Evolutionary conservation across 2,113 vertebrate genomes (phyloP).

Genomic region (Labrus mixtus): DNA sequence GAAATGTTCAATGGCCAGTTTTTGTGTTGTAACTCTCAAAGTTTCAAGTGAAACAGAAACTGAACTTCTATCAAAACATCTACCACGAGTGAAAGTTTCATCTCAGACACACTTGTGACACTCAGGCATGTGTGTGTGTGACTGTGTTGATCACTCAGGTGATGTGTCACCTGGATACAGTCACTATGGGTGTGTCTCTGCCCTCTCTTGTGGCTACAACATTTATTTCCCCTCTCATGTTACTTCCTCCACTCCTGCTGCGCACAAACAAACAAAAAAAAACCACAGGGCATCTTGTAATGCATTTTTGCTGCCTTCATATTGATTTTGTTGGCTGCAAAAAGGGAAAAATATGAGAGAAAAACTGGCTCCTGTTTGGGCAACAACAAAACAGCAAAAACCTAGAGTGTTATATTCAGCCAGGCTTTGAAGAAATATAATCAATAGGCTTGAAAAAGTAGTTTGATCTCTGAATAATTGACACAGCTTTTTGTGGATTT

Average conservation of each 20-base stretch:
- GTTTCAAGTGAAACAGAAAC: conserved; percentile 46
- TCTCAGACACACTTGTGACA: not conserved
- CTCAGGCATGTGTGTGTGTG: conserved; percentile 2
- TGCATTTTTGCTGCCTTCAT: not conserved
- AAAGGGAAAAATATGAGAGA: not conserved
- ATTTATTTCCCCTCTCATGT: conserved; percentile 22
- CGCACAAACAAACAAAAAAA: not conserved
- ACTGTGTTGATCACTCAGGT: conserved; percentile 1
- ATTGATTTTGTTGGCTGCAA: conserved; percentile 30
- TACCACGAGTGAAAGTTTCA: conserved; percentile 3
- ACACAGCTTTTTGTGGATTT: not conserved
- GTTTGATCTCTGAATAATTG: conserved; percentile 1
- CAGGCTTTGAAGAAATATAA: not conserved
- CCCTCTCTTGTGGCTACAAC: not conserved
- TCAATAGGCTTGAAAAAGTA: not conserved
- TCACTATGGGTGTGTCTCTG: conserved; percentile 40
- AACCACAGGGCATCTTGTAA: conserved; percentile 4
- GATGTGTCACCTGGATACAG: conserved; percentile 16
- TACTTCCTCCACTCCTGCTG: conserved; percentile 12
- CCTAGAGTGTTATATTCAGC: conserved; percentile 19
- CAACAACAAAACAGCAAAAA: conserved; percentile 8
- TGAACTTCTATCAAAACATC: conserved; percentile 7
- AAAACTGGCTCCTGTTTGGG: conserved; percentile 1
- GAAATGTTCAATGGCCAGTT: not conserved
- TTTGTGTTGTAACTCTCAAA: not conserved